These are phyloP conservation scores for Cephus sareptanus DNA, from an alignment of 2,888 invertebrate species.

Conservation along the genomic window DNA sequence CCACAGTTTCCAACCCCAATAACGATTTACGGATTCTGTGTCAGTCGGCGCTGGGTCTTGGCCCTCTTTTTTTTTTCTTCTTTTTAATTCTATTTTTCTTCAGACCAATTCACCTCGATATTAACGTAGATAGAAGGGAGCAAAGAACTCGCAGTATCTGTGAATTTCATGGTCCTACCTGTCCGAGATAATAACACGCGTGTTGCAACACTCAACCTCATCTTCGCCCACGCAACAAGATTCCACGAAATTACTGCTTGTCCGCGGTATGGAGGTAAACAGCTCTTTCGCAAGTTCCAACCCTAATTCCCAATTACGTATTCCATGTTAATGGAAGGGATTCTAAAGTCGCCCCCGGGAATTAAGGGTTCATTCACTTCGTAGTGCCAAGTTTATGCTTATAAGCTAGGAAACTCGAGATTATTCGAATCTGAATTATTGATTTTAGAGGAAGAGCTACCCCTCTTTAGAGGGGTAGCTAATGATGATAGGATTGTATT, in stretches of 20 bases:
- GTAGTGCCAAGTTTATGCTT: background rate
- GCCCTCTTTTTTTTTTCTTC: background rate
- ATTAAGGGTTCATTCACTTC: background rate
- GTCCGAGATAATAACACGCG: background rate
- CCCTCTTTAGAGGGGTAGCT: background rate
- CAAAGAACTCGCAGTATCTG: background rate
- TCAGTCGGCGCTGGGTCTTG: background rate
- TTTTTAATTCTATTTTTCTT: background rate
- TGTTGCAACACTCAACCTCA: background rate
- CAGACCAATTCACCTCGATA: background rate
- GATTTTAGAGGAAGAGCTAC: background rate
- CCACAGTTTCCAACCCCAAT: background rate
- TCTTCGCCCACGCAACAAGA: conserved; percentile 4
- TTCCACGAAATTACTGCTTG: conserved; percentile 1
- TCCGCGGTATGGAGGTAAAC: background rate
- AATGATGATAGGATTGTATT: background rate
- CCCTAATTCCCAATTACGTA: background rate
- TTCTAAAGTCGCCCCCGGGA: background rate
- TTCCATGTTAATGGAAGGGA: background rate
- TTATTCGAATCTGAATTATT: background rate
- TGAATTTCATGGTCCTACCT: background rate
- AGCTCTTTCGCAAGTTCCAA: background rate
- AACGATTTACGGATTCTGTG: background rate
- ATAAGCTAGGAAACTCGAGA: background rate
- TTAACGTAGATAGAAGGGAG: background rate